Base-by-base conservation (phyloP, 2,113 vertebrate genomes). In the Accipiter virgatus region DNA sequence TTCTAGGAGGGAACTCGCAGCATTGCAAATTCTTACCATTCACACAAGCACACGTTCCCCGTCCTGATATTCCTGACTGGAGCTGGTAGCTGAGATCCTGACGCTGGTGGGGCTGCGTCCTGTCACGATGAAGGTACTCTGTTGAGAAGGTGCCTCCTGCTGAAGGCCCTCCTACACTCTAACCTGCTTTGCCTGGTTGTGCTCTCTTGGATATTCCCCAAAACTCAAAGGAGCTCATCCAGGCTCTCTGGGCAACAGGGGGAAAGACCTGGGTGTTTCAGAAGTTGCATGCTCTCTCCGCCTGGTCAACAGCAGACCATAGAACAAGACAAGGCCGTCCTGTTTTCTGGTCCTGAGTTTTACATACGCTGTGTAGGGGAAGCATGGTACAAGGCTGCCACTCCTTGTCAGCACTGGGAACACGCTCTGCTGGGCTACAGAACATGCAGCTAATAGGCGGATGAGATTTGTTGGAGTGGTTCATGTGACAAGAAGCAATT, bases 311-410 rank as follows among this genome's bases (percentile, higher is more conserved):
- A 56, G 43, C 3, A 5, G 38, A 43, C 26, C 32, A 34, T 3
- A 40, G 55, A 40, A 7, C 56, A 65, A 45, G 22, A 36, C 43
- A 34, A 61, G 13, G 16, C 25, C 15, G 45, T 77, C 40, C 25
- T 32, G 25, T 26, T 58, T 56, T 59, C 40, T 58, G 26, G 27
- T 56, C 48, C 34, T 56, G 29, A 16, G 27, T 75, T 90, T 71
- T 43, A 59, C 12, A 4, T 8, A 7, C 0, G 1, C 18, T 56
- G 4, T 38, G 18, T 29, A 42, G 21, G 42, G 10, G 43, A 81
- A 62, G 9, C 16, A 34, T 42, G 29, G 40, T 53, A 65, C 75
- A 81, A 97, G 79, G 45, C 93, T 95, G 93, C 91, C 93, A 77
- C 91, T 90, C 63, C 75, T 95, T 77, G 91, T 90, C 45, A 16